Base-by-base conservation (phyloP, 2,113 vertebrate genomes). In the Oreotrochilus melanogaster region DNA sequence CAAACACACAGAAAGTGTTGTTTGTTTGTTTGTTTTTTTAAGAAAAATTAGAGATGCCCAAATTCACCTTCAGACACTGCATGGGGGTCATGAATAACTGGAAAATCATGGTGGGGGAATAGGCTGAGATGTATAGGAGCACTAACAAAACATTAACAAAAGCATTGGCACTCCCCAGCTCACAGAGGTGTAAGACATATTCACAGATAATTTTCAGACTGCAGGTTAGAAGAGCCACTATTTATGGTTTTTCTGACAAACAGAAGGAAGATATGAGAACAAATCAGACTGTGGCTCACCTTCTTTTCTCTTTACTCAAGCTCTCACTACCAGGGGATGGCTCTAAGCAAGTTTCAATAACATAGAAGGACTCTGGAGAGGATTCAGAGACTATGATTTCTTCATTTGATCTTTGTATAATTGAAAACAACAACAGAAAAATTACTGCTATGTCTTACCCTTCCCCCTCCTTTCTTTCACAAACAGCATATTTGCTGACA, bases 21-120 rank as follows among this genome's bases (percentile, higher is more conserved):
- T 53, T 50, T 35, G 24, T 5, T 39, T 39, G 39, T 37, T 37
- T 37, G 39, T 39, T 39, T 37, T 37, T 37, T 37, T 25, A 75
- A 74, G 28, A 71, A 8, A 82, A 72, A 27, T 39, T 7, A 12
- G n/a, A 64, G 42, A 50, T 51, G 16, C 19, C 35, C 9, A 70
- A 70, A 75, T 51, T 58, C 43, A 80, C 10, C 10, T 21, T 47
- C 43, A 70, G 14, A 31, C 10, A 18, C 28, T 47, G 13, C 25
- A 45, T 4, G 10, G 0, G 4, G 67, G 31, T 39, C 14, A 56
- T 3, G 6, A 56, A 43, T 21, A 78, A 57, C 43, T 28, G 23
- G 60, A 17, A 15, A 56, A 19, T 43, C 1, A 0, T 3, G 7
- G 13, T 5, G 6, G 6, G 23, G 11, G 16, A 28, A 31, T 1